phyloP scores from a whole-genome alignment of 2,888 invertebrate species.

The Apamea anceps region DNA sequence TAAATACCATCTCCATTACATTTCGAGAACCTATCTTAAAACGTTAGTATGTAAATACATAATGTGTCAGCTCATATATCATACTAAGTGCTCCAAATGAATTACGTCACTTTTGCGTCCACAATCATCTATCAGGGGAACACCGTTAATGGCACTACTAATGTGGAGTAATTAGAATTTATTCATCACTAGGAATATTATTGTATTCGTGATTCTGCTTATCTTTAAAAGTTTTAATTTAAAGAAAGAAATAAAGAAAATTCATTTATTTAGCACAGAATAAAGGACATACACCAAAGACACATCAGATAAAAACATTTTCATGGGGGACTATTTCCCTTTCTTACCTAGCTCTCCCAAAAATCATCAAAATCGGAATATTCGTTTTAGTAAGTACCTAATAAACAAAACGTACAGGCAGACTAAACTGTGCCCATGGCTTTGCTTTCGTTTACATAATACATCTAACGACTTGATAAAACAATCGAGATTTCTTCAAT shows the following conservation, averaged over 20 bases:
- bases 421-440: background rate
- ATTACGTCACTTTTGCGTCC: conserved; percentile 54
- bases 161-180: conserved; percentile 44
- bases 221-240: background rate
- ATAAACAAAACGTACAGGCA: background rate
- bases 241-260: too few relatives aligned
- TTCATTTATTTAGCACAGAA: too few relatives aligned
- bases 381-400: background rate
- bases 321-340: too few relatives aligned
- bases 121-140: conserved; percentile 50
- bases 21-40: conserved; percentile 6
- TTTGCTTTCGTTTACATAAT: background rate
- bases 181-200: background rate
- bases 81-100: conserved; percentile 59
- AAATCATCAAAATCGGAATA: background rate
- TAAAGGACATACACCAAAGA: too few relatives aligned
- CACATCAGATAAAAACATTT: too few relatives aligned
- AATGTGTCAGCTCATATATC: conserved; percentile 57
- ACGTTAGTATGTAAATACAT: conserved; percentile 41
- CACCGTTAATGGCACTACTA: conserved; percentile 38
- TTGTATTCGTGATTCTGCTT: background rate
- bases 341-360: background rate
- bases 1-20: conserved; percentile 4
- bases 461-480: too few relatives aligned
- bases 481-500: too few relatives aligned